Percentiles rank a stretch among this genome's conserved stretches.
Evolutionary conservation across 2,888 invertebrate genomes (phyloP).

Genomic region (Litoditis marina): DNA sequence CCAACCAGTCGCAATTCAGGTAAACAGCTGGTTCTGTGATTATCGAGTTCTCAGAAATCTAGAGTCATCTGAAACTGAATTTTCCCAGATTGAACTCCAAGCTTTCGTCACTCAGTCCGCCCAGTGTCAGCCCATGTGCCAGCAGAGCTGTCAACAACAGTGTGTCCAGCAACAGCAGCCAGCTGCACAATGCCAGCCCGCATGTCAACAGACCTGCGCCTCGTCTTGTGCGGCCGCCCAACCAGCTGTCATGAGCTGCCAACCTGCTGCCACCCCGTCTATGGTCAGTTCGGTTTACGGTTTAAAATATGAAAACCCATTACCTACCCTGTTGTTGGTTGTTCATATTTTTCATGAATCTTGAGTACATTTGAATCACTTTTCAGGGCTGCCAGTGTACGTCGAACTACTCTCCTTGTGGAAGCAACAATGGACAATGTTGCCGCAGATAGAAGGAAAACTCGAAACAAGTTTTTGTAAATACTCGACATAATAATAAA

Average conservation of each 20-base stretch:
- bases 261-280: no score
- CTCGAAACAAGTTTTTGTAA: no score
- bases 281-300: no score
- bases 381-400: constrained; percentile 18
- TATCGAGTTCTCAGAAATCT: neutral
- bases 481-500: no score
- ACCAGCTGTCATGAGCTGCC: constrained; percentile 33
- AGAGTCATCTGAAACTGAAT: neutral
- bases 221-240: constrained; percentile 22
- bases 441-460: constrained; percentile 40
- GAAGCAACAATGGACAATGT: constrained; percentile 32
- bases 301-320: no score
- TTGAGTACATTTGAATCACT: no score
- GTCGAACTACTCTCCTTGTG: constrained; percentile 38
- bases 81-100: constrained; percentile 32
- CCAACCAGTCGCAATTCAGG: neutral
- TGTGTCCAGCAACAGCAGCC: constrained; percentile 41
- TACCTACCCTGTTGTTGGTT: no score
- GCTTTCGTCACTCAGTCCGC: constrained; percentile 30
- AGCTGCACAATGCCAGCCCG: constrained; percentile 30
- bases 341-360: no score
- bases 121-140: constrained; percentile 40
- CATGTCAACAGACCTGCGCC: constrained; percentile 37
- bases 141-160: constrained; percentile 36
- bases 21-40: no score